Evolutionary conservation across 2,888 invertebrate species (phyloP).

Genomic region (Dynastes grantii): DNA sequence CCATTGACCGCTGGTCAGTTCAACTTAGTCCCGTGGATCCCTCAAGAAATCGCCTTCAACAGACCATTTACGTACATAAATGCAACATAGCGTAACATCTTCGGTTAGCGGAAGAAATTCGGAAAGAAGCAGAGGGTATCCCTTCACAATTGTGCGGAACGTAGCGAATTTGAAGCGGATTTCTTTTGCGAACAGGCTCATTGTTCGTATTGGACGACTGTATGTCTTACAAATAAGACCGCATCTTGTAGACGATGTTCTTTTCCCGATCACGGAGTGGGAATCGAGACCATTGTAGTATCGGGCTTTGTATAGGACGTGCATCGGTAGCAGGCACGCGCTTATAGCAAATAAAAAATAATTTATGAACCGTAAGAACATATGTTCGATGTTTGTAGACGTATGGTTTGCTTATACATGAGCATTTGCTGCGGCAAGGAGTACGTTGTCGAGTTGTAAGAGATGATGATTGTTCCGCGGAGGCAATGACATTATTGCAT

Average conservation of each 20-base stretch:
- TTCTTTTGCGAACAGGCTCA: conserved; percentile 20
- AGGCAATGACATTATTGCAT: too few species aligned
- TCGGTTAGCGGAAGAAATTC: neutral
- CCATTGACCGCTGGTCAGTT: conserved; percentile 67
- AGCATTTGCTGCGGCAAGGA: neutral
- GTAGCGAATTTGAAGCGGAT: conserved; percentile 36
- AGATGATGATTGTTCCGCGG: too few species aligned
- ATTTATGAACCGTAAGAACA: conserved; percentile 66
- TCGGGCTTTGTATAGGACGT: conserved; percentile 62
- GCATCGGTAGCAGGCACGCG: conserved; percentile 66
- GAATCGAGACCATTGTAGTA: conserved; percentile 62
- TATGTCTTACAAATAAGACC: conserved; percentile 59
- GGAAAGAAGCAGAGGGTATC: neutral
- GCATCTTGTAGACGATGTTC: conserved; percentile 58
- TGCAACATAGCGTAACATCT: neutral
- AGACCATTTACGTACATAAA: neutral
- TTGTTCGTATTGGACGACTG: conserved; percentile 56
- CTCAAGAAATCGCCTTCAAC: conserved; percentile 51
- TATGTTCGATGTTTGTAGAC: conserved; percentile 63
- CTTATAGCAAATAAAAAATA: conserved; percentile 65
- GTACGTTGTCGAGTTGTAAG: neutral
- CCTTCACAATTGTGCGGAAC: neutral
- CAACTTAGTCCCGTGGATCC: neutral
- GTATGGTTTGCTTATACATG: conserved; percentile 33
- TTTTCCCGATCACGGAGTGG: neutral